Evolutionary conservation across 2,888 invertebrate genomes (phyloP), one percentile per base, ranked within the genome.

Genomic region (Ischnus inquisitorius): DNA sequence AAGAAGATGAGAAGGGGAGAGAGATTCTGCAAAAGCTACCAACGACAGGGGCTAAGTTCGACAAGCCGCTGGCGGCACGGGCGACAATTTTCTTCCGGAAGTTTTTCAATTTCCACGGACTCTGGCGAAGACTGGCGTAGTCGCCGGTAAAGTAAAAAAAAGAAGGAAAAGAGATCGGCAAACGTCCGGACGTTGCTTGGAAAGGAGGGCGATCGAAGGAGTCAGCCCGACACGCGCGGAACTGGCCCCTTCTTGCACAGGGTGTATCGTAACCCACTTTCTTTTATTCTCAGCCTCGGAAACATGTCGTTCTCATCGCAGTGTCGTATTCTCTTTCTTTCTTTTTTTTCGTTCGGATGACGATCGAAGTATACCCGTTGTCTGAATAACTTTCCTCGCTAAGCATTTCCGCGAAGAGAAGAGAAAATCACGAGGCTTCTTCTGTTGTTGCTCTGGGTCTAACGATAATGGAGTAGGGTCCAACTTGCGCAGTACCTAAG

Each of bases 21-120:
- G 86, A 72, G 60, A 68, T 46, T 16, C 41, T 8, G 22, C 34
- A 39, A 16, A 28, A 5, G 34, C 19, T 16, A 60, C 60, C 28
- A 51, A 41, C 16, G 22, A 65, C 64, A 51, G 60, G 83, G 85
- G 86, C 88, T 88, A 91, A 92, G 91, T 92, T 92, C 88, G 85
- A 88, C 34, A 34, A 4, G 34, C 34, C 81, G 87, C 85, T 2
- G 51, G 88, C 90, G 90, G 86, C 85, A 90, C 89, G 85, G 57
- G 71, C 72, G 75, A 34, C 68, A 88, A 88, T 87, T 93, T 92
- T 92, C 81, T 51, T 46, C 79, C 77, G 86, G 90, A 93, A 93
- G 93, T 93, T 93, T 93, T 93, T 93, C 93, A 93, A 93, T 93
- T 93, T 93, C 91, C 86, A 87, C 85, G 78, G 84, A 75, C 84